phyloP scores from a whole-genome alignment of 2,888 invertebrate species.

The Syrphus vitripennis region DNA sequence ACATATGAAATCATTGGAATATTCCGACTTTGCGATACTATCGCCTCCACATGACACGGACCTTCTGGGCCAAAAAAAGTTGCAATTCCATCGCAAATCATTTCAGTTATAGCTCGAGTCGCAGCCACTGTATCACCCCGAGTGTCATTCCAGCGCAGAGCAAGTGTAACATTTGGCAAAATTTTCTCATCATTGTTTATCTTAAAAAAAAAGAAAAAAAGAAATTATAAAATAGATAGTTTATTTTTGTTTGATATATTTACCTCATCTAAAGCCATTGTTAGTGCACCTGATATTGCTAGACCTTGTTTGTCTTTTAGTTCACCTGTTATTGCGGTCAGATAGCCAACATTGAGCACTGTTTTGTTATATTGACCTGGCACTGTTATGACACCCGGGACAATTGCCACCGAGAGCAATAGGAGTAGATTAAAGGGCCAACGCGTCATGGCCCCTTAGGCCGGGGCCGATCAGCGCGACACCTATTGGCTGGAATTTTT shows the following conservation, averaged over 20 bases:
- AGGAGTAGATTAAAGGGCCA: constrained; percentile 84
- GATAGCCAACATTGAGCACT: constrained; percentile 90
- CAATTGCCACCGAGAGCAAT: constrained; percentile 85
- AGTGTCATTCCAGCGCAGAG: constrained; percentile 91
- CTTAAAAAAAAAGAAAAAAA: constrained; percentile 80
- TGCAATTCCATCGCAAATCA: constrained; percentile 94
- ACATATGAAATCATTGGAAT: constrained; percentile 99
- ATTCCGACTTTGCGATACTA: constrained; percentile 95
- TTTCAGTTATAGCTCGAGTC: constrained; percentile 92
- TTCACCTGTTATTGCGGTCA: constrained; percentile 90
- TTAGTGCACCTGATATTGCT: constrained; percentile 94
- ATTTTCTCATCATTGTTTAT: constrained; percentile 87
- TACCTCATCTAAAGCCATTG: constrained; percentile 93
- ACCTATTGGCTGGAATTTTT: constrained; percentile 82
- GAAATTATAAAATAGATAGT: constrained; percentile 10
- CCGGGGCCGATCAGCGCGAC: constrained; percentile 85
- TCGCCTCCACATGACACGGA: constrained; percentile 96
- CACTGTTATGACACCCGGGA: constrained; percentile 80
- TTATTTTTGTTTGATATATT: constrained; percentile 24
- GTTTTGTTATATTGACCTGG: constrained; percentile 81
- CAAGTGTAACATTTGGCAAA: constrained; percentile 88
- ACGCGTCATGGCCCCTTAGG: constrained; percentile 82
- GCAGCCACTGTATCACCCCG: constrained; percentile 92
- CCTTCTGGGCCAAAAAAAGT: constrained; percentile 98
- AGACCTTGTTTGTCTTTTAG: constrained; percentile 91